A percentile compares a stretch with the other conserved stretches of the same genome.
phyloP scores from a whole-genome alignment of 2,888 invertebrate genomes.

The Physocephala rufipes region DNA sequence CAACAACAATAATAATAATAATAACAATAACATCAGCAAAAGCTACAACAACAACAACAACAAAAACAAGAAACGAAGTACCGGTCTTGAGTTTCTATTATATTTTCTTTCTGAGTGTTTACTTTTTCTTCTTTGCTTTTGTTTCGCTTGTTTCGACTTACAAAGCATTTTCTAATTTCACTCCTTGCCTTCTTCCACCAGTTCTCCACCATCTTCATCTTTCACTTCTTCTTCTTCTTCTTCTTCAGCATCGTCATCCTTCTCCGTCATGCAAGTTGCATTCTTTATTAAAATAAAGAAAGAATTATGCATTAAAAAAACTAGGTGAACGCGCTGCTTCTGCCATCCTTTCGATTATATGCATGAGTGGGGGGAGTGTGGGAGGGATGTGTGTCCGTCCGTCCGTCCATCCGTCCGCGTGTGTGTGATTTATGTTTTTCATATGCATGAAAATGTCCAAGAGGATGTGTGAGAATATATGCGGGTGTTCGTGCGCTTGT shows the following conservation, averaged over 20 bases:
- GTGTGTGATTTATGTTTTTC: slow-evolving; percentile 6
- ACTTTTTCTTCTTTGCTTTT: slow-evolving; percentile 28
- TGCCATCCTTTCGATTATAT: slow-evolving; percentile 44
- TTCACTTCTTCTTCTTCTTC: slow-evolving; percentile 18
- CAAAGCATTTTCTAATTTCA: not conserved
- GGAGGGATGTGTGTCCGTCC: too few relatives aligned
- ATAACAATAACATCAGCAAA: slow-evolving; percentile 46
- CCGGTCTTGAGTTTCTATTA: slow-evolving; percentile 53
- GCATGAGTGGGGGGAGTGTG: too few relatives aligned
- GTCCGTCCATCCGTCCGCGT: slow-evolving; percentile 22
- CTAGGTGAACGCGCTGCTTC: slow-evolving; percentile 7
- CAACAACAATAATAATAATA: too few relatives aligned
- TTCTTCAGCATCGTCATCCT: slow-evolving; percentile 34
- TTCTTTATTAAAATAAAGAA: slow-evolving; percentile 34
- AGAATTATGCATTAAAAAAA: too few relatives aligned
- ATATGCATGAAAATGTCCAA: slow-evolving; percentile 32
- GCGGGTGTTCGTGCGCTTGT: slow-evolving; percentile 46
- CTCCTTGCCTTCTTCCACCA: too few relatives aligned
- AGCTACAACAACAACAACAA: too few relatives aligned
- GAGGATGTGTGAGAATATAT: slow-evolving; percentile 25
- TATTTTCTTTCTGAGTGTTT: slow-evolving; percentile 37
- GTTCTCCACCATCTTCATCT: slow-evolving; percentile 7
- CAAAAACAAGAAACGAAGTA: slow-evolving; percentile 43
- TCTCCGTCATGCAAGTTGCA: slow-evolving; percentile 25
- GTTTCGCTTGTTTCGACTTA: slow-evolving; percentile 37